A percentile compares a stretch with the other conserved stretches of the same genome.
Evolutionary conservation across 37 sponge, comb jelly and placozoan genomes (phyloP).

Genomic region (Halichondria panicea): DNA sequence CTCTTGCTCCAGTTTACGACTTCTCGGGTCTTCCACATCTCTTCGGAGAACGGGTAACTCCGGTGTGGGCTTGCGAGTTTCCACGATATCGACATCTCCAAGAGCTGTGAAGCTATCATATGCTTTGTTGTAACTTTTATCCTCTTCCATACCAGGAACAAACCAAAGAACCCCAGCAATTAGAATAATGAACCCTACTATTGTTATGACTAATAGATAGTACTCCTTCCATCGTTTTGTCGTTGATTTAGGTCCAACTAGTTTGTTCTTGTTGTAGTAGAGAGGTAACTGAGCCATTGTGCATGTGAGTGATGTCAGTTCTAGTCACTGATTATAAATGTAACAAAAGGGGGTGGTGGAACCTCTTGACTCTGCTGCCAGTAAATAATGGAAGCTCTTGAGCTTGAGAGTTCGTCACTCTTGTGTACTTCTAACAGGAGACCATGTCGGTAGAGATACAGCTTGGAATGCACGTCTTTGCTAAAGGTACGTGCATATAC

Average conservation of each 20-base stretch:
- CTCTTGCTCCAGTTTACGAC: too few relatives aligned
- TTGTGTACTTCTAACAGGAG: too few relatives aligned
- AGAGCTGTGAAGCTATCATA: conserved; percentile 21
- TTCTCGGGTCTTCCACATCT: neutral
- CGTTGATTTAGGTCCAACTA: neutral
- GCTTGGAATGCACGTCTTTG: too few relatives aligned
- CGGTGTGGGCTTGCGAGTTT: neutral
- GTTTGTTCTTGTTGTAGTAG: conserved; percentile 46
- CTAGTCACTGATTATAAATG: too few relatives aligned
- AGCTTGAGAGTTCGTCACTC: too few relatives aligned
- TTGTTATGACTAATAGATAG: conserved; percentile 21
- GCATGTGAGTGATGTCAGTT: neutral
- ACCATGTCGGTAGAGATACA: too few relatives aligned
- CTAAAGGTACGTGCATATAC: too few relatives aligned
- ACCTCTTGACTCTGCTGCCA: too few relatives aligned
- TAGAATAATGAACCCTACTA: conserved; percentile 46
- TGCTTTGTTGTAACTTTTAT: conserved; percentile 10
- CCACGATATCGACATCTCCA: neutral
- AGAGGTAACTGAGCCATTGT: conserved; percentile 40
- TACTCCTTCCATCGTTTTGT: conserved; percentile 40
- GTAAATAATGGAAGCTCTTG: too few relatives aligned
- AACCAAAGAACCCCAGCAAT: conserved; percentile 36
- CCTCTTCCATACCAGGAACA: conserved; percentile 26
- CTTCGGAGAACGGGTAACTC: neutral
- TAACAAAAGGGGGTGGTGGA: too few relatives aligned